Evolutionary conservation across 2,888 invertebrate genomes (phyloP).

Genomic region (Furcula furcula): DNA sequence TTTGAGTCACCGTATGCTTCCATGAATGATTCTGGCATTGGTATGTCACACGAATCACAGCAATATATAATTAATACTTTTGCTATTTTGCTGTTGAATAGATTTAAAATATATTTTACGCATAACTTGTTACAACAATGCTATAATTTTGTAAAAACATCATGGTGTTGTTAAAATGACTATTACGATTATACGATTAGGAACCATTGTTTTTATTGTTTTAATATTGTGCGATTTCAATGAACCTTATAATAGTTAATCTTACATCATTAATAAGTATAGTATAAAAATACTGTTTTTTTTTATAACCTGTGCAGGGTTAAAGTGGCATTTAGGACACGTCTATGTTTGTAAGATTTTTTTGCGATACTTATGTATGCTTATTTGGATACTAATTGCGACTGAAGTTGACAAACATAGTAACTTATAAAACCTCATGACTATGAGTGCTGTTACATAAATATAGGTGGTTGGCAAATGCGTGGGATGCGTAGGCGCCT

Average conservation of each 20-base stretch:
- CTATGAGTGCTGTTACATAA: slow-evolving; percentile 3
- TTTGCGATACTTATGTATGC: not conserved
- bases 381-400: slow-evolving; percentile 3
- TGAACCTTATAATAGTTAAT: too few species aligned
- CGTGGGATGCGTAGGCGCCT: slow-evolving; percentile 55
- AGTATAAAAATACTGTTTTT: too few species aligned
- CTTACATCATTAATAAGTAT: too few species aligned
- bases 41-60: slow-evolving; percentile 10
- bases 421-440: slow-evolving; percentile 13
- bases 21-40: slow-evolving; percentile 41
- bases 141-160: too few species aligned
- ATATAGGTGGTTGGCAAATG: slow-evolving; percentile 7
- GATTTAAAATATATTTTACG: not conserved
- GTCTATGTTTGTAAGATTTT: slow-evolving; percentile 1
- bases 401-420: slow-evolving; percentile 9
- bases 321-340: slow-evolving; percentile 6
- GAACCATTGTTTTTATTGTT: too few species aligned
- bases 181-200: too few species aligned
- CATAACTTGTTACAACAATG: too few species aligned
- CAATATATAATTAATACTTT: not conserved
- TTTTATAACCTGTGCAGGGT: too few species aligned
- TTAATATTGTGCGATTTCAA: too few species aligned
- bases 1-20: slow-evolving; percentile 56
- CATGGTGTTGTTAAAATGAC: too few species aligned
- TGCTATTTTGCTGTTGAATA: not conserved